Conservation (phyloP, 2,113 vertebrate genomes). For the Dasyornis broadbenti region DNA sequence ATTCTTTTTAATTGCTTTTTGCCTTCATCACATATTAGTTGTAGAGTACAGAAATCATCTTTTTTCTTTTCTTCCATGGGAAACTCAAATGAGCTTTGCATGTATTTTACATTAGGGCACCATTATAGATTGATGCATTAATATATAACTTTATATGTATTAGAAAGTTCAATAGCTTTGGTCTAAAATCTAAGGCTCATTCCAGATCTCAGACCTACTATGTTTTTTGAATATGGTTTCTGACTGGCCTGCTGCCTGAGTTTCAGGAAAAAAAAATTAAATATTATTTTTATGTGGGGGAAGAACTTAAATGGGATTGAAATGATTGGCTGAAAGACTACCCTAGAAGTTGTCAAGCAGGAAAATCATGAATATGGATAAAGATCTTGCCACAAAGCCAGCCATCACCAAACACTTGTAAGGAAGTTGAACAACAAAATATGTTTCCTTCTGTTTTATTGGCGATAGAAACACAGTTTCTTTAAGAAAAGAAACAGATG, state of each 20-base stretch:
- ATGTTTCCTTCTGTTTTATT: background rate
- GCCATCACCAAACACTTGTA: background rate
- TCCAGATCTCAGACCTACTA: conserved; percentile 60
- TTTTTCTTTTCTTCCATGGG: conserved; percentile 50
- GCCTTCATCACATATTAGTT: conserved; percentile 51
- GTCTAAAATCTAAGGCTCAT: conserved; percentile 69
- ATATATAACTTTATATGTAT: conserved; percentile 72
- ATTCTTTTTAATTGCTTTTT: conserved; percentile 24
- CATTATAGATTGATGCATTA: conserved; percentile 69
- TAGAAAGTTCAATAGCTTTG: conserved; percentile 68
- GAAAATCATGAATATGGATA: background rate
- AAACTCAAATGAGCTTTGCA: conserved; percentile 71
- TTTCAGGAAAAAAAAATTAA: conserved; percentile 68
- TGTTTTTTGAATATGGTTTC: conserved; percentile 64
- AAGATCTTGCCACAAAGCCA: conserved; percentile 40
- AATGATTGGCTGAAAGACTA: conserved; percentile 77
- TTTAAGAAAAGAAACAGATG: background rate
- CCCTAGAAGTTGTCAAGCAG: conserved; percentile 69
- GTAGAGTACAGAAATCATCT: conserved; percentile 35
- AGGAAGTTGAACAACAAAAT: background rate
- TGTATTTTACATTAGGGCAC: conserved; percentile 73
- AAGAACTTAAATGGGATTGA: conserved; percentile 58
- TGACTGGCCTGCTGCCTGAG: conserved; percentile 79
- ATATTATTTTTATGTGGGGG: conserved; percentile 72
- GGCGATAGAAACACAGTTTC: conserved; percentile 10